phyloP scores from a whole-genome alignment of 2,113 vertebrate species.

The Picathartes gymnocephalus region DNA sequence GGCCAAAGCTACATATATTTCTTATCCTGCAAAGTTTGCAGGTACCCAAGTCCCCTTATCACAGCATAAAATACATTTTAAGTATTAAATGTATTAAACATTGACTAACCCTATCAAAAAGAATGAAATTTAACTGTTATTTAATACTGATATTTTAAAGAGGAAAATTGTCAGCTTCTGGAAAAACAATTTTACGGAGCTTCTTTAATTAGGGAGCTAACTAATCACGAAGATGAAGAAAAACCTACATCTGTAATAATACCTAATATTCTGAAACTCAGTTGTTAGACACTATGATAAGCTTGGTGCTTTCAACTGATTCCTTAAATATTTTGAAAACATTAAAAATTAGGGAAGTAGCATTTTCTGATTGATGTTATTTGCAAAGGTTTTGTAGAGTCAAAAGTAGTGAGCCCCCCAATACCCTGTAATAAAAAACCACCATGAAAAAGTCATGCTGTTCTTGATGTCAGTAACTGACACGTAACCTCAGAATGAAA shows the following conservation, averaged over 20 bases:
- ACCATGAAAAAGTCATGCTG: not conserved
- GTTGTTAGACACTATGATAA: not conserved
- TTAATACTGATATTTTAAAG: not conserved
- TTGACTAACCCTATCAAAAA: not conserved
- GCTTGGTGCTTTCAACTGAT: not conserved
- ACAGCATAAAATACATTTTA: not conserved
- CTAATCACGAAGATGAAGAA: not conserved
- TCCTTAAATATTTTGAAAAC: not conserved
- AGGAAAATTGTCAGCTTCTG: not conserved
- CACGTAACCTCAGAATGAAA: not conserved
- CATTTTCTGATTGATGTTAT: not conserved
- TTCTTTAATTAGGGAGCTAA: not conserved
- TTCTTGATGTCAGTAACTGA: not conserved
- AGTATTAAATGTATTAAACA: not conserved
- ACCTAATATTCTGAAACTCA: not conserved
- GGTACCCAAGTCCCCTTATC: not conserved
- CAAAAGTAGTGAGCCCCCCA: not conserved
- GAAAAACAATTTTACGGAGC: not conserved
- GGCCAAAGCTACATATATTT: not conserved
- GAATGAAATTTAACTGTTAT: not conserved
- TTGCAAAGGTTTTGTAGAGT: slow-evolving; percentile 32
- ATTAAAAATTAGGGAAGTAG: not conserved
- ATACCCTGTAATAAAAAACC: not conserved
- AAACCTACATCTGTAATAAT: not conserved
- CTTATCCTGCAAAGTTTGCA: not conserved